Base-by-base conservation (phyloP, 2,113 vertebrate genomes). In the Datnioides undecimradiatus region DNA sequence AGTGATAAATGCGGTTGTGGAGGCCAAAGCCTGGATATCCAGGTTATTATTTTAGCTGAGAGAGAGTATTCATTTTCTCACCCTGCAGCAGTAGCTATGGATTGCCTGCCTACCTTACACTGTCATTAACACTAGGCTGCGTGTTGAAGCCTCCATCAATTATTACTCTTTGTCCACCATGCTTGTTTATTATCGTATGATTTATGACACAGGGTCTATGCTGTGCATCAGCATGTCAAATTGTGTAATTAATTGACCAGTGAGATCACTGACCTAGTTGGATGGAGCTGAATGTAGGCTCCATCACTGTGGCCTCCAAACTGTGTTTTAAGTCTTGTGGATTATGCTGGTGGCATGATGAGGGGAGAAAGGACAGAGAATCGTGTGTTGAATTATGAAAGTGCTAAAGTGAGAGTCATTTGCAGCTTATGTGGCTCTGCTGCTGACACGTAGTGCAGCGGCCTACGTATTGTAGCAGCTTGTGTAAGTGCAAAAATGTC, bases 401-500 rank as follows among this genome's bases (percentile, higher is more conserved):
- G 38, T 46, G 64, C 29, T 45, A 58, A 49, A 78, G 34, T 58
- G 65, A 52, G 27, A 82, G 46, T 80, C 58, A 65, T 85, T 82
- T 79, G 52, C 34, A 34, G 73, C 59, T 72, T 25, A n/a, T 75
- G 64, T 82, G 62, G 63, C 73, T 80, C 45, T 62, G 34, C 80
- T 85, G 41, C 62, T 48, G 63, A n/a, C 69, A 74, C 72, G 46
- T 60, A 41, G 46, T 29, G 75, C 62, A 34, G 66, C 33, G n/a
- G 70, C 73, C 73, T 80, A 65, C 55, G 62, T 76, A 55, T 49
- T 82, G 66, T 79, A 74, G 82, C 76, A 78, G 75, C 82, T 73
- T 66, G 66, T 74, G 79, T 49, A 79, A 80, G 84, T 65, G 81
- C 70, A 76, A 51, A 83, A 84, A 83, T 63, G 75, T 78, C 49